Base-by-base conservation (phyloP, 2,113 vertebrate species). In the Oreocharis arfaki region DNA sequence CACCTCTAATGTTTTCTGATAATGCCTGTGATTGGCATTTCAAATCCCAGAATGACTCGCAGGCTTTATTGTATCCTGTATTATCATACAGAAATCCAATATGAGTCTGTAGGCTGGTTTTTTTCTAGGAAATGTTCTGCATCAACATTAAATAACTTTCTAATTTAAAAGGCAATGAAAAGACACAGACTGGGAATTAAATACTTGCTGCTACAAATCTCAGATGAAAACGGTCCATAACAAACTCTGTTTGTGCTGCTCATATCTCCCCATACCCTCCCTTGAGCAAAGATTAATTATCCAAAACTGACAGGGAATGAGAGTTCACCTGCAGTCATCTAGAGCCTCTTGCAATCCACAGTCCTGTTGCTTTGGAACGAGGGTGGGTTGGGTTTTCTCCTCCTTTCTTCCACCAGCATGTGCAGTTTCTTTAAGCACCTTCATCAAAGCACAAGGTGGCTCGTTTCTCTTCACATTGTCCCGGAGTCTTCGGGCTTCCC, bases 91-190 rank as follows among this genome's bases (percentile, higher is more conserved):
- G 53, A 82, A 92, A 67, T 61, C 32, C 60, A 75, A 7, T 71
- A 26, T 37, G 47, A 47, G 17, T 63, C 50, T 78, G 59, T 24
- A 87, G 78, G 47, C 55, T 83, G 39, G 0, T 42, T 79, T 44
- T 79, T 44, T 65, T 30, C 61, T 78, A 82, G 73, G 70, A 89
- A 91, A 59, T 12, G 8, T 28, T 76, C 49, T 86, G 44, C 61
- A 50, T 85, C 74, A 61, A 47, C 35, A 52, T 85, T 83, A 83
- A 96, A 75, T 91, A 92, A 75, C 75, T 61, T 83, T 50, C 59
- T 91, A 63, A 94, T 93, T 91, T 79, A 87, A 85, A 93, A 96
- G 35, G 41, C 92, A 95, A 63, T 83, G 57, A 96, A 89, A 94
- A 95, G 74, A 46, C 56, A 74, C 37, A 78, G 52, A 14, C 28